phyloP scores from a whole-genome alignment of 2,113 vertebrate genomes.

The Hyperoodon ampullatus region DNA sequence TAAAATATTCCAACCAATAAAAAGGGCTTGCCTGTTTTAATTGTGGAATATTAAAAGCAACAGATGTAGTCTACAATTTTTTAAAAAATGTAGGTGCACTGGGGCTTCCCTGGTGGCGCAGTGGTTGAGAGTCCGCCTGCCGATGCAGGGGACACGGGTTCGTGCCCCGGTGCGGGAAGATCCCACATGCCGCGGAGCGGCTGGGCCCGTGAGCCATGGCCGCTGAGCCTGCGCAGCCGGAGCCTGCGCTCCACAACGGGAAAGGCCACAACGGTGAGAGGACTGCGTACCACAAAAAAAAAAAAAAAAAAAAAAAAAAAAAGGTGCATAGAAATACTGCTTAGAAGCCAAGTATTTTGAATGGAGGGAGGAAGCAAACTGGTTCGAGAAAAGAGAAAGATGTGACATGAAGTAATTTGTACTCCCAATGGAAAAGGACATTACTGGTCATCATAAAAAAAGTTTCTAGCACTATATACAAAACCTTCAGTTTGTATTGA shows the following conservation, averaged over 20 bases:
- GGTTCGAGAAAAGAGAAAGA: neutral
- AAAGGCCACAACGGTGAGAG: too few species aligned
- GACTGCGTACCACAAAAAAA: too few species aligned
- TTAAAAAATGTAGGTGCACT: neutral
- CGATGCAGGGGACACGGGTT: too few species aligned
- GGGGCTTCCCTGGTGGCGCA: too few species aligned
- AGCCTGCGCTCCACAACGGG: too few species aligned
- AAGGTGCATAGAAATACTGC: neutral
- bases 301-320: too few species aligned
- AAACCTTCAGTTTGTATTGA: neutral
- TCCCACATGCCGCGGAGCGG: too few species aligned
- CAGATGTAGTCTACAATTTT: neutral
- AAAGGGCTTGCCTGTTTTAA: neutral
- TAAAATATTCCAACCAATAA: neutral
- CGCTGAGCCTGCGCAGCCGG: too few species aligned
- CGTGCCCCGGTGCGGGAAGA: too few species aligned
- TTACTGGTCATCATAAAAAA: neutral
- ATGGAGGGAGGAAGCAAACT: neutral
- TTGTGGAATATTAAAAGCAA: conserved; percentile 32
- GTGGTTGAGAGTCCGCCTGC: too few species aligned
- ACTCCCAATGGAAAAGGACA: neutral
- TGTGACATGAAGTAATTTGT: neutral
- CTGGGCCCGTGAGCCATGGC: too few species aligned
- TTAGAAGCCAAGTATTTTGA: conserved; percentile 13
- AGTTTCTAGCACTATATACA: neutral